Evolutionary conservation across 2,797 vertebrate genomes (phyloP), one percentile per base, ranked within the genome.

Genomic region (Poeciliopsis gracilis): DNA sequence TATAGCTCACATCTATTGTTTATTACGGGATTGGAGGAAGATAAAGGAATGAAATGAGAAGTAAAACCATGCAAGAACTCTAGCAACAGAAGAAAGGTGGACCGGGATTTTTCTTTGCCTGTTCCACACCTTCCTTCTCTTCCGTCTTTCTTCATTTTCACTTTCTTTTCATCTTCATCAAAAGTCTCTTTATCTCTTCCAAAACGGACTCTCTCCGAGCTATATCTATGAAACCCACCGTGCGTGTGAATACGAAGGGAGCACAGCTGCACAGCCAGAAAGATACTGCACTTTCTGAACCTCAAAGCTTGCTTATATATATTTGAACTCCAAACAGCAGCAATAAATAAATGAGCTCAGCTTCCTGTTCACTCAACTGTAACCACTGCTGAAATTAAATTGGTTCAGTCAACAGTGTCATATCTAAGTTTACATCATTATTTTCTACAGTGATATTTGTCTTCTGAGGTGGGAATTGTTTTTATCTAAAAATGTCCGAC

Each of bases 401-500:
- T 83, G 15, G 33, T 49, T 67, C 7, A 71, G 55, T 23, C 80
- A 77, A 77, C 69, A 77, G 75, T 20, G 75, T 86, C 82, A 78
- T 73, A 59, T 69, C 76, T 38, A 79, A 78, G 61, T 45, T 46
- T 36, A 73, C 82, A 69, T 88, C 70, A 71, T 73, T 87, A 80
- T 86, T 83, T 80, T 78, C 75, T 77, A 53, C 8, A 46, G 77
- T 73, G 72, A 45, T 71, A 77, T 86, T 78, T 78, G 69, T 91
- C 76, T 53, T 76, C 72, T 85, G 75, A 81, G 72, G 69, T 47
- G 59, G 77, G 57, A 79, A 47, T 43, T 73, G 83, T 86, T 88
- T 88, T 78, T 73, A 84, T 74, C 91, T 85, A 89, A 92, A 89
- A 36, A 36, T 36, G 49, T 87, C 69, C 73, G 41, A 80, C 79